Percentiles rank a stretch among this genome's conserved stretches.
Conservation (phyloP, 2,113 vertebrate genomes). For the Macrotis lagotis region DNA sequence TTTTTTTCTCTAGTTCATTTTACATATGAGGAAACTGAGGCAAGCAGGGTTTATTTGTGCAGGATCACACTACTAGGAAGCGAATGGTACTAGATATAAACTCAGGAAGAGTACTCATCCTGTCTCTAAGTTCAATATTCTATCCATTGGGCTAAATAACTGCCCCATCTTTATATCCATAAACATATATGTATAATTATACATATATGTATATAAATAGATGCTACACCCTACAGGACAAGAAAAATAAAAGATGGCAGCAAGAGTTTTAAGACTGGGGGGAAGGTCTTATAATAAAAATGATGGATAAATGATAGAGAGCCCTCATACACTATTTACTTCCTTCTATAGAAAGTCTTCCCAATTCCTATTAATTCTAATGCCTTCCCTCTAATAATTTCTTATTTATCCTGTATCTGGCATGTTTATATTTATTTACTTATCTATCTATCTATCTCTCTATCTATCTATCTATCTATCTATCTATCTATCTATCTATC, state of each 20-base stretch:
- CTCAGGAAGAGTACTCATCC: no score
- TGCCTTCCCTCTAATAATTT: neutral
- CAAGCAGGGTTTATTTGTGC: neutral
- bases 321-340: neutral
- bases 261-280: neutral
- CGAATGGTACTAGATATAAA: neutral
- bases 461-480: no score
- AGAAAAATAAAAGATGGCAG: neutral
- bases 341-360: neutral
- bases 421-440: neutral
- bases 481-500: no score
- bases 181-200: no score
- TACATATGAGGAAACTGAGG: neutral
- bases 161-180: no score
- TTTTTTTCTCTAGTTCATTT: neutral
- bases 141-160: no score
- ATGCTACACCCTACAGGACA: neutral
- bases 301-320: neutral
- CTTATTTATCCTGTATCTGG: neutral
- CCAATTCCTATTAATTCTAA: neutral
- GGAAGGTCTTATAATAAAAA: neutral
- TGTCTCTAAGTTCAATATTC: no score
- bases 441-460: no score
- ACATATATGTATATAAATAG: neutral
- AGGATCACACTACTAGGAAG: neutral